Conservation (phyloP, 2,113 vertebrate species). For the Monarcha castaneiventris region DNA sequence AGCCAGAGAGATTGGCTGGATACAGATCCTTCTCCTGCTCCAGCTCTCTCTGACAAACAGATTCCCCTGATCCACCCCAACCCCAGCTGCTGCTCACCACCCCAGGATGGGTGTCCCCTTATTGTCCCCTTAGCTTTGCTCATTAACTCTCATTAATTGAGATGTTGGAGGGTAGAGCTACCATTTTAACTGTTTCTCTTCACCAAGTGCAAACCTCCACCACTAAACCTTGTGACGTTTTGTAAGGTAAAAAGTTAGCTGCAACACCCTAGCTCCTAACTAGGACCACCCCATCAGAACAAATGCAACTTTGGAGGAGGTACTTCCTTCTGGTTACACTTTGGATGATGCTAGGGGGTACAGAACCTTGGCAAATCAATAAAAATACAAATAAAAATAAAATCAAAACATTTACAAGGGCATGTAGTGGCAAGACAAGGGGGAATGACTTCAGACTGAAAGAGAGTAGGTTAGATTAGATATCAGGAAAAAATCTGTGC, state of each 20-base stretch:
- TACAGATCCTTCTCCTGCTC: not conserved
- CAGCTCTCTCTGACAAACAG: not conserved
- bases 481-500: not conserved
- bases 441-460: not conserved
- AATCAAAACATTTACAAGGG: not conserved
- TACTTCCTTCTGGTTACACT: not conserved
- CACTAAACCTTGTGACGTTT: not conserved
- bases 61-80: fast-evolving
- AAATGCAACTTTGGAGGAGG: not conserved
- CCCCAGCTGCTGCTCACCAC: not conserved
- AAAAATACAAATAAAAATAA: not conserved
- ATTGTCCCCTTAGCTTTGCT: not conserved
- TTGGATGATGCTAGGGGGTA: not conserved
- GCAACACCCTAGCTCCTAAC: not conserved
- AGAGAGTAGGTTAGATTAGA: not conserved
- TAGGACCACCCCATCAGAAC: not conserved
- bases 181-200: not conserved
- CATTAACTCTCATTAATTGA: not conserved
- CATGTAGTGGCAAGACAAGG: not conserved
- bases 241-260: not conserved
- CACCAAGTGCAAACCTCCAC: not conserved
- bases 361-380: not conserved
- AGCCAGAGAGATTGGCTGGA: not conserved
- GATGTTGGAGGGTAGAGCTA: not conserved
- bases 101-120: not conserved